phyloP scores from a whole-genome alignment of 2,797 vertebrate species.

The Danio jaintianensis region DNA sequence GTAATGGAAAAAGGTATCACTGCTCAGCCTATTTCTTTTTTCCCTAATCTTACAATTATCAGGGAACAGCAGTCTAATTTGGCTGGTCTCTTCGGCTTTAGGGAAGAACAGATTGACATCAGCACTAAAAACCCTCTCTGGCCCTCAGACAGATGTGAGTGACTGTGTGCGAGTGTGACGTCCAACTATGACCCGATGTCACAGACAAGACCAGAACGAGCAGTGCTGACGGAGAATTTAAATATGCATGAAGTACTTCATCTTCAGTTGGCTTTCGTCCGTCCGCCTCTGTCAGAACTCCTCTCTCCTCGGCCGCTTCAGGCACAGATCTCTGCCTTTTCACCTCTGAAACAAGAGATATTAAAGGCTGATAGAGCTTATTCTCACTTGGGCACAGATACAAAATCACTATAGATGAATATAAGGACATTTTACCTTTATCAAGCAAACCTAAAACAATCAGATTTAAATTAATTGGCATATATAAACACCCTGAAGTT shows the following conservation, averaged over 20 bases:
- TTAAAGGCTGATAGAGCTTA: neutral
- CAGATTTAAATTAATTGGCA: conserved; percentile 1
- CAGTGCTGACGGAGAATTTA: conserved; percentile 80
- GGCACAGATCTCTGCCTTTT: conserved; percentile 95
- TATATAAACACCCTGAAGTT: conserved; percentile 3
- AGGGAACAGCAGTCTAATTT: conserved; percentile 88
- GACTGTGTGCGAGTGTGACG: conserved; percentile 78
- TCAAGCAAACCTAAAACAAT: neutral
- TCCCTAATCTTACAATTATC: conserved; percentile 90
- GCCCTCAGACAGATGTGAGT: conserved; percentile 18
- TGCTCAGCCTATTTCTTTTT: conserved; percentile 65
- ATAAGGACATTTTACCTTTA: neutral
- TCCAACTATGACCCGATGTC: conserved; percentile 85
- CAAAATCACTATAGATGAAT: neutral
- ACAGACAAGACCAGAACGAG: conserved; percentile 78
- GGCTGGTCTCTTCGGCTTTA: conserved; percentile 84
- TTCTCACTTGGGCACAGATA: neutral
- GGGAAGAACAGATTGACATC: conserved; percentile 87
- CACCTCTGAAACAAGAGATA: conserved; percentile 82
- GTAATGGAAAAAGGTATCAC: conserved; percentile 31
- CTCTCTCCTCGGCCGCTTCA: conserved; percentile 91
- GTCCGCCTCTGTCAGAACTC: conserved; percentile 85
- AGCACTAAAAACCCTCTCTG: conserved; percentile 68
- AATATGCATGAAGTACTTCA: conserved; percentile 93
- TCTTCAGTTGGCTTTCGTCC: conserved; percentile 91